These are phyloP conservation scores for Folsomia manolachei DNA, from an alignment of 2,888 invertebrate genomes.

Conservation along the genomic window DNA sequence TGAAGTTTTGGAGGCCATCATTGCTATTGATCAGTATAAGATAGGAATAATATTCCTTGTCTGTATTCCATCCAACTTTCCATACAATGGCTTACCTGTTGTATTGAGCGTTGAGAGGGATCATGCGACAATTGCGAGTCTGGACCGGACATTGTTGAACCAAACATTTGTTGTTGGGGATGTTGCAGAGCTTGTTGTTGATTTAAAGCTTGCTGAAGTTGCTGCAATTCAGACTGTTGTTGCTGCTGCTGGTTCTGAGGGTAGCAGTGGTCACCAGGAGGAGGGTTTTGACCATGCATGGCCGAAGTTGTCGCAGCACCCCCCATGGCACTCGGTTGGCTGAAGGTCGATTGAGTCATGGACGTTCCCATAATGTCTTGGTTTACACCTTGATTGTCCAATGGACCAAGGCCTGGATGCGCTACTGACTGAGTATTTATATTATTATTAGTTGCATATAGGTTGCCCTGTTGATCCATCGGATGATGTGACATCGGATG, in stretches of 20 bases:
- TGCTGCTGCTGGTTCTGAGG: slow-evolving; percentile 33
- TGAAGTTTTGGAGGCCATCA: too few species aligned
- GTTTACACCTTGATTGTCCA: slow-evolving; percentile 46
- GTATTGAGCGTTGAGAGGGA: slow-evolving; percentile 23
- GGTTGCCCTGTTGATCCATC: slow-evolving; percentile 34
- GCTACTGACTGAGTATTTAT: slow-evolving; percentile 3
- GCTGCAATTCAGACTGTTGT: slow-evolving; percentile 39
- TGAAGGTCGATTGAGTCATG: slow-evolving; percentile 29
- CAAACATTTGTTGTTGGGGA: background rate
- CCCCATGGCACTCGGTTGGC: slow-evolving; percentile 31
- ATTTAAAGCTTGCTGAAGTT: slow-evolving; percentile 25
- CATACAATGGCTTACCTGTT: too few species aligned
- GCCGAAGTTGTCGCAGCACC: slow-evolving; percentile 17
- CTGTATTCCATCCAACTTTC: too few species aligned
- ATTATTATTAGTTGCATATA: slow-evolving; percentile 41
- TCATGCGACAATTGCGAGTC: too few species aligned
- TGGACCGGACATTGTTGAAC: background rate
- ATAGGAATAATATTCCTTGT: background rate
- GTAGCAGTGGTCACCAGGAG: slow-evolving; percentile 26
- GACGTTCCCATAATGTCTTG: too few species aligned
- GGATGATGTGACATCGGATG: slow-evolving; percentile 26
- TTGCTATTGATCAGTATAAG: background rate
- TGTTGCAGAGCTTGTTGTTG: slow-evolving; percentile 20
- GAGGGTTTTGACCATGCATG: slow-evolving; percentile 28
- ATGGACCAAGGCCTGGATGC: slow-evolving; percentile 23